A percentile compares a stretch with the other conserved stretches of the same genome.
Conservation (phyloP, 2,113 vertebrate genomes). For the Stegostoma tigrinum region DNA sequence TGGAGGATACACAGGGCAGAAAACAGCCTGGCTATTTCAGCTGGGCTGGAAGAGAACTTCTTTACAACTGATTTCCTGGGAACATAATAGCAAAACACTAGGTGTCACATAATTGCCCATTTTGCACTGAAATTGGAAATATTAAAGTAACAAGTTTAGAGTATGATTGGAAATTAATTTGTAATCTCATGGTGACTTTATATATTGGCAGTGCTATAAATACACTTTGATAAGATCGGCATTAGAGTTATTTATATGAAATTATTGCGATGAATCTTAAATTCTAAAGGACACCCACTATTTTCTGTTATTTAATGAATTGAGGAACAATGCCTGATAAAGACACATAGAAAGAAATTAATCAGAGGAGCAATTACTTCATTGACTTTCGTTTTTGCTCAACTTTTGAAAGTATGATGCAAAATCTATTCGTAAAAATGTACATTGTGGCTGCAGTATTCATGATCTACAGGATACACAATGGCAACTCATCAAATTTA, state of each 20-base stretch:
- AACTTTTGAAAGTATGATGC: constrained; percentile 6
- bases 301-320: neutral
- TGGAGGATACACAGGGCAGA: neutral
- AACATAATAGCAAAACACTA: neutral
- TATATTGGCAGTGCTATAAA: neutral
- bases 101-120: neutral
- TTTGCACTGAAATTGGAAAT: neutral
- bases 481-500: neutral
- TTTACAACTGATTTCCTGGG: neutral
- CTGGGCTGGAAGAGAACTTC: neutral
- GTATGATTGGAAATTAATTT: neutral
- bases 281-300: neutral
- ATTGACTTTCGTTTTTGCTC: neutral
- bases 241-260: neutral
- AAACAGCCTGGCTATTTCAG: neutral
- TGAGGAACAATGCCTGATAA: neutral
- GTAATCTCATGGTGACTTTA: neutral
- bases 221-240: neutral
- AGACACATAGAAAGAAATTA: neutral
- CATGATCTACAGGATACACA: neutral
- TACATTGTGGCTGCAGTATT: neutral
- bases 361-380: neutral
- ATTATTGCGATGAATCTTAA: neutral
- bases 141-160: neutral
- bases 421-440: neutral